phyloP scores from a whole-genome alignment of 2,797 vertebrate genomes.

The Chrosomus eos region DNA sequence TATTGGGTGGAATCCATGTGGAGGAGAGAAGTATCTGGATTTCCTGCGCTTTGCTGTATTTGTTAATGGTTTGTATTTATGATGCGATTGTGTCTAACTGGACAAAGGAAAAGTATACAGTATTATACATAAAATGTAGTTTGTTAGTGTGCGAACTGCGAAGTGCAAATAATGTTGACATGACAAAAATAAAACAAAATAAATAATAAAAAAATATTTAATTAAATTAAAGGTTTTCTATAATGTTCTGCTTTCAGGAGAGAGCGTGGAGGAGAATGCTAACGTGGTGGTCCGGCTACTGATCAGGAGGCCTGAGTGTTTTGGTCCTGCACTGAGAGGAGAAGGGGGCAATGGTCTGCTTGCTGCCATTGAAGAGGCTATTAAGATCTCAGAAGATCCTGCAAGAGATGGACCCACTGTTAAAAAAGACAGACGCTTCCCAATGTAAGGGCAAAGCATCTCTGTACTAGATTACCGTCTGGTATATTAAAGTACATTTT shows the following conservation, averaged over 20 bases:
- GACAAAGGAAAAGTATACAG: neutral
- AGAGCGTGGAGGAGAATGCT: constrained; percentile 95
- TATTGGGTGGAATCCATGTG: constrained; percentile 94
- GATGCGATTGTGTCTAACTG: neutral
- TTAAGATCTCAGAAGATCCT: constrained; percentile 94
- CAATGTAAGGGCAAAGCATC: constrained; percentile 75
- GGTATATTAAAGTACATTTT: neutral
- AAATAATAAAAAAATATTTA: neutral
- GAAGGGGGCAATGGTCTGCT: constrained; percentile 92
- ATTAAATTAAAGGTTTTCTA: neutral
- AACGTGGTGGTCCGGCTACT: constrained; percentile 93
- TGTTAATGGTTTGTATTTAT: constrained; percentile 85
- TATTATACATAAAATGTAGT: neutral
- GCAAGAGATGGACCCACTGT: constrained; percentile 90
- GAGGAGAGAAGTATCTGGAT: constrained; percentile 93
- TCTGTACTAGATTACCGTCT: neutral
- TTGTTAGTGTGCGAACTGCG: neutral
- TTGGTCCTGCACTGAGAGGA: constrained; percentile 91
- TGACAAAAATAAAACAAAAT: neutral
- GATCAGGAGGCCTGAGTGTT: constrained; percentile 92
- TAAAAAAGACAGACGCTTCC: constrained; percentile 90
- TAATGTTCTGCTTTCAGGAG: constrained; percentile 73
- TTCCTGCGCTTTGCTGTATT: constrained; percentile 97
- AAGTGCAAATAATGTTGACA: neutral
- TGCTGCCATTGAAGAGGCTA: constrained; percentile 92